Evolutionary conservation across 2,113 vertebrate species (phyloP).

Genomic region (Eidolon helvum): DNA sequence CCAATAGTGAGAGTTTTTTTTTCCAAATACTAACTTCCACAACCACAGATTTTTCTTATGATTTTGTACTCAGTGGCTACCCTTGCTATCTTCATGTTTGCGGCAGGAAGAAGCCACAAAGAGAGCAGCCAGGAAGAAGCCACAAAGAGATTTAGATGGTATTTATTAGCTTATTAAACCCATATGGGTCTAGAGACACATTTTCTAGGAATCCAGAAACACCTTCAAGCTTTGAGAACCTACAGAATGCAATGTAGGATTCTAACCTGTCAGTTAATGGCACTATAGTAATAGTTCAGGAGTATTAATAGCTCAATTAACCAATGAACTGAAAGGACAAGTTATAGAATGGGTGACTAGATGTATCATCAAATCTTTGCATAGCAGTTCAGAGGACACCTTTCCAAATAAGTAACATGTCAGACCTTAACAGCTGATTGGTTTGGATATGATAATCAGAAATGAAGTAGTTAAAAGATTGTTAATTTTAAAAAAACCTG

Average conservation of each 20-base stretch:
- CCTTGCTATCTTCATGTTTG: not conserved
- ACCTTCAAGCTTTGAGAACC: slow-evolving; percentile 4
- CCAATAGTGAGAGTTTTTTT: not conserved
- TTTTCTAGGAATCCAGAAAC: slow-evolving; percentile 35
- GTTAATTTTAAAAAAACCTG: slow-evolving; percentile 55
- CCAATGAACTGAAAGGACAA: slow-evolving; percentile 50
- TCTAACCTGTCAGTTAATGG: slow-evolving; percentile 53
- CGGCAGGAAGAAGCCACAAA: not conserved
- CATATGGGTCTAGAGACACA: not conserved
- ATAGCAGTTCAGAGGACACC: not conserved
- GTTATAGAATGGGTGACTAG: slow-evolving; percentile 33
- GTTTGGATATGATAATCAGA: slow-evolving; percentile 53
- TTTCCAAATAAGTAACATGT: slow-evolving; percentile 40
- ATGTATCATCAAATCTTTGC: slow-evolving; percentile 38
- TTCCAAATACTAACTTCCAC: not conserved
- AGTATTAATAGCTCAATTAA: slow-evolving; percentile 52
- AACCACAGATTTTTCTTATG: not conserved
- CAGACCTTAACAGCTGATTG: slow-evolving; percentile 53
- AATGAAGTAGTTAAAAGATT: slow-evolving; percentile 68
- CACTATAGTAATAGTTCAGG: slow-evolving; percentile 49
- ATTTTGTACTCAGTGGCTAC: not conserved
- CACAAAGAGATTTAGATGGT: not conserved
- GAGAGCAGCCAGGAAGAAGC: not conserved
- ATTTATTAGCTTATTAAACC: slow-evolving; percentile 42
- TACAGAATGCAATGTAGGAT: not conserved